Conservation (phyloP, 2,888 invertebrate genomes). For the Saturnia japonica region DNA sequence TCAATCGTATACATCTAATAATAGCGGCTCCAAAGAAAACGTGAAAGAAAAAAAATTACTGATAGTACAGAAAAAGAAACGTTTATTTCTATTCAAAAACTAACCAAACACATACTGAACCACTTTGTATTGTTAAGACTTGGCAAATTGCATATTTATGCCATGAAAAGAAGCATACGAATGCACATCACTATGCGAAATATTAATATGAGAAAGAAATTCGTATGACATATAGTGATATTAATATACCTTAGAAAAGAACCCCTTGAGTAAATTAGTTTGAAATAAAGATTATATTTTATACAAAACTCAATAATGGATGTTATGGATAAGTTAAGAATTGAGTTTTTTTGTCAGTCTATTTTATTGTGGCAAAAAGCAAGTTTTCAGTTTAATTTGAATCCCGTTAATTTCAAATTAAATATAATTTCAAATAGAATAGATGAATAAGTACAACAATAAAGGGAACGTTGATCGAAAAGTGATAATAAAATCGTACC, state of each 20-base stretch:
- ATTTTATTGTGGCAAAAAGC: not conserved
- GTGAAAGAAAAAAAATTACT: no score
- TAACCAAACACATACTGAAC: no score
- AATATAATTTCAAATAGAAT: constrained; percentile 3
- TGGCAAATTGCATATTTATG: no score
- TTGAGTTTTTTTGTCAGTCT: not conserved
- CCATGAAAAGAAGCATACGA: no score
- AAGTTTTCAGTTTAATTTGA: not conserved
- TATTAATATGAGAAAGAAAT: no score
- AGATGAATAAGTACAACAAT: not conserved
- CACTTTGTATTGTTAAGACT: no score
- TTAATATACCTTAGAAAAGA: not conserved
- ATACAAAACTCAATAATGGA: not conserved
- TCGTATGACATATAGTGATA: not conserved
- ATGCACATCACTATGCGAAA: no score
- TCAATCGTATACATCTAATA: no score
- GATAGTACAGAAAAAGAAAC: no score
- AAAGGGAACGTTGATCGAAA: constrained; percentile 10
- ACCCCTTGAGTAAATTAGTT: not conserved
- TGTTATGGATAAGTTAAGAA: no score
- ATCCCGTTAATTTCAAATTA: constrained; percentile 1
- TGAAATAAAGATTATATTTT: not conserved
- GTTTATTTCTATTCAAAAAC: no score
- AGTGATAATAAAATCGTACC: not conserved
- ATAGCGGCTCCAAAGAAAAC: no score